These are phyloP conservation scores for Aplodontia rufa DNA, from an alignment of 2,113 vertebrate species.

Conservation along the genomic window DNA sequence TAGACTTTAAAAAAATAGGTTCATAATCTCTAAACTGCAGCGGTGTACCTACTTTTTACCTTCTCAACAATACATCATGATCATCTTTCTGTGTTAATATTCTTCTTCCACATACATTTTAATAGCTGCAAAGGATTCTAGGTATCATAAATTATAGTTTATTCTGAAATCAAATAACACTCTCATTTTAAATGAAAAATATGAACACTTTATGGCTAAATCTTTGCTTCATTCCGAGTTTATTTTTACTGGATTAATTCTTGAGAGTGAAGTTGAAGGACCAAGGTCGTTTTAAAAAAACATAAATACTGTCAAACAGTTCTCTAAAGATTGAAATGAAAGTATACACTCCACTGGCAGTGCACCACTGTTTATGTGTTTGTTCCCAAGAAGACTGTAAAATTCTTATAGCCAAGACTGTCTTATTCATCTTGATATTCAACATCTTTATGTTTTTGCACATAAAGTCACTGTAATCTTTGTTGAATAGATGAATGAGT, in stretches of 20 bases:
- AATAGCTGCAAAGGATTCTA: not conserved
- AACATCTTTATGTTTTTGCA: constrained; percentile 9
- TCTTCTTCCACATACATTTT: not conserved
- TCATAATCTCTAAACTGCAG: not conserved
- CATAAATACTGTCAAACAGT: not conserved
- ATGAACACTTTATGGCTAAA: not conserved
- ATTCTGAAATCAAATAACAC: constrained; percentile 41
- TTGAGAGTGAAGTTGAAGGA: not conserved
- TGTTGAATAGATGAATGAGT: not conserved
- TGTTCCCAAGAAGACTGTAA: not conserved
- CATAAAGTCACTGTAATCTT: not conserved
- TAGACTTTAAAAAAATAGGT: not conserved
- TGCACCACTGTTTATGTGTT: not conserved
- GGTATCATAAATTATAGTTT: not conserved
- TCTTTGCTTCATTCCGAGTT: not conserved
- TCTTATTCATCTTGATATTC: not conserved
- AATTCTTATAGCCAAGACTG: not conserved
- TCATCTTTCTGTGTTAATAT: not conserved
- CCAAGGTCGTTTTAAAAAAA: not conserved
- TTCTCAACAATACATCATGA: not conserved
- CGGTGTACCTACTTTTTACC: not conserved
- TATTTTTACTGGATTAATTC: constrained; percentile 47
- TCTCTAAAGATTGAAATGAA: constrained; percentile 38
- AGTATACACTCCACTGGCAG: not conserved
- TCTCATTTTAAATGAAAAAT: not conserved